Conservation (phyloP, 2,797 vertebrate genomes). For the Platalea minor region DNA sequence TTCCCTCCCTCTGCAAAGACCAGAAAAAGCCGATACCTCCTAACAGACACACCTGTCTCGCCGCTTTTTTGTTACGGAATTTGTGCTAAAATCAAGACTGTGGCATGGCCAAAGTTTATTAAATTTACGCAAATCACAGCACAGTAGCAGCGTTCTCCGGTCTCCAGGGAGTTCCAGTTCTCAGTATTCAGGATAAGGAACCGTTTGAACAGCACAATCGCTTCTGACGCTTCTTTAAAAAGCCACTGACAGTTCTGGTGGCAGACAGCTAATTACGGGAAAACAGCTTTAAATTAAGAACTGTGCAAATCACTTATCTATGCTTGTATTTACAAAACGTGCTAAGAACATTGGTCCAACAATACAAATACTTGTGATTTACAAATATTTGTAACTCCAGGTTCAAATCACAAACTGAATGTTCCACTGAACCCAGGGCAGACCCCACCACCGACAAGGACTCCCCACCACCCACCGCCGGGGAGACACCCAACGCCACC, state of each 20-base stretch:
- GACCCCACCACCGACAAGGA: background rate
- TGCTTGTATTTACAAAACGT: background rate
- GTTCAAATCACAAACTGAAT: background rate
- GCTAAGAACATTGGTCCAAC: background rate
- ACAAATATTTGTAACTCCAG: background rate
- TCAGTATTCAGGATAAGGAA: background rate
- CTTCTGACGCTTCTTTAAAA: background rate
- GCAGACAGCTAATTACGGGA: background rate
- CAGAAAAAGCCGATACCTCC: background rate
- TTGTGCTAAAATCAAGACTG: background rate
- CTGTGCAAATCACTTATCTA: background rate
- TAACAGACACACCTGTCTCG: rapidly evolving
- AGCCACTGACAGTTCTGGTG: background rate
- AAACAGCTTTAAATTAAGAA: background rate
- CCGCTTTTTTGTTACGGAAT: background rate
- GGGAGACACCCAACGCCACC: background rate
- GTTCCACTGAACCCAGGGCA: background rate
- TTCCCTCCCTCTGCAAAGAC: background rate
- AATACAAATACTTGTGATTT: background rate
- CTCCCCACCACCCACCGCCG: rapidly evolving
- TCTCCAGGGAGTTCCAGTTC: background rate
- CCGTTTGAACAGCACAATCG: background rate
- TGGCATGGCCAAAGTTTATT: background rate
- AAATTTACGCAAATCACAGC: background rate
- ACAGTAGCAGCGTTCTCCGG: background rate